Base-by-base conservation (phyloP, 2,888 invertebrate genomes). In the Cylloceria caligata region DNA sequence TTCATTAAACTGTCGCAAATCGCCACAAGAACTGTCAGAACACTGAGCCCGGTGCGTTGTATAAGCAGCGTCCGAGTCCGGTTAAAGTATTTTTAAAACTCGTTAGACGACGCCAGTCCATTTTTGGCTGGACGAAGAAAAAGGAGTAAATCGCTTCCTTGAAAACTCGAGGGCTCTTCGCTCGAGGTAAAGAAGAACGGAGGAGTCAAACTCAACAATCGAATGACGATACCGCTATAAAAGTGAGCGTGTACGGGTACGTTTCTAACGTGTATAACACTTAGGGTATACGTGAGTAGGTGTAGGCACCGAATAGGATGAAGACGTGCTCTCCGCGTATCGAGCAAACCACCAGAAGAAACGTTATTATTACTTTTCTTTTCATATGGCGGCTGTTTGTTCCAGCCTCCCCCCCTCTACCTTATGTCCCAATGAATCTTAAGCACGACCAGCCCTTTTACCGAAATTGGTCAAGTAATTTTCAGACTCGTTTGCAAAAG, bases 1-100 rank as follows among this genome's bases (percentile, higher is more conserved):
- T 30, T 39, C 60, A 45, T 49, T 42, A 60, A 55, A 86, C 86
- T 83, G 88, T 86, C 87, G 88, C 87, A 86, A 87, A 87, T 86
- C 86, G 84, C 83, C 67, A 84, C 81, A 86, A 88, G 88, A 86
- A 84, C 72, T 75, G 39, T 77, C 76, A 39, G 73, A 57, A 69
- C 69, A 30, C 19, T 62, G 49, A 57, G 13, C 30, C 55, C 47
- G 68, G 55, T 65, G 47, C 69, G 73, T 80, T 75, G 83, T 75
- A 77, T 79, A 78, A 79, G 77, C 64, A 34, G 73, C 68, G 73
- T 45, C 64, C 39, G 64, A 42, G 64, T 57, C 52, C 67, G 78
- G 62, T 80, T 73, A 74, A 84, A 85, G 79, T 88, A 89, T 89
- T 88, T 88, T 89, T 88, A 88, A 88, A 88, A 88, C 89, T 88